A percentile compares a stretch with the other conserved stretches of the same genome.
phyloP scores from a whole-genome alignment of 2,888 invertebrate genomes.

The Melipona beecheii region DNA sequence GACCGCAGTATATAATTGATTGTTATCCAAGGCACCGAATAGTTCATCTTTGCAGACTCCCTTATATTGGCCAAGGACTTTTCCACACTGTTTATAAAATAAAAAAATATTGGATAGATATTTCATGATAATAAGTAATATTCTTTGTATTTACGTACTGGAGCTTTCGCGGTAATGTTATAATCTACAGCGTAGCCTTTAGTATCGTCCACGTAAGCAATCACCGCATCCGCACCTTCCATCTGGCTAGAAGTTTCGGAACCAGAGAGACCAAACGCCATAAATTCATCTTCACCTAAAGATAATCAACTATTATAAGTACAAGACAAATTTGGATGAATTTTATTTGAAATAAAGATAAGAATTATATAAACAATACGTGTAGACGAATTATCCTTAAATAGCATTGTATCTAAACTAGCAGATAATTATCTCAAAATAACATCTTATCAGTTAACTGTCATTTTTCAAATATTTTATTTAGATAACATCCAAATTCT shows the following conservation, averaged over 20 bases:
- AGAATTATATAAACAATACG: too few relatives aligned
- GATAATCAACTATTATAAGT: not conserved
- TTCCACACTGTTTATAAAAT: constrained; percentile 88
- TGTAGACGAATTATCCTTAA: too few relatives aligned
- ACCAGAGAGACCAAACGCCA: constrained; percentile 95
- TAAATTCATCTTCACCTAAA: constrained; percentile 90
- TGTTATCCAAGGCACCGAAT: constrained; percentile 92
- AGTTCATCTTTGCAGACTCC: constrained; percentile 94
- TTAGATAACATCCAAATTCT: not conserved
- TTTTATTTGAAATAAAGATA: too few relatives aligned
- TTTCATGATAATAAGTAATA: too few relatives aligned
- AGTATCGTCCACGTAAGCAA: constrained; percentile 90
- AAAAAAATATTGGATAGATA: constrained; percentile 12
- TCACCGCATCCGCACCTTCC: constrained; percentile 93
- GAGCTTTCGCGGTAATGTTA: constrained; percentile 92
- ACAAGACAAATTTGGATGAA: too few relatives aligned
- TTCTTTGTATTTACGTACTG: constrained; percentile 85
- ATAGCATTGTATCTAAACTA: not conserved
- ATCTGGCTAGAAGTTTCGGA: constrained; percentile 89
- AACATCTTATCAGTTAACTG: not conserved
- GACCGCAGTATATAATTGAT: constrained; percentile 91
- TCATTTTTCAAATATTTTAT: not conserved
- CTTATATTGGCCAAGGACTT: constrained; percentile 93
- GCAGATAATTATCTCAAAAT: not conserved
- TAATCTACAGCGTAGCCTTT: constrained; percentile 93